phyloP scores from a whole-genome alignment of 2,888 invertebrate species.

The Acholoe squamosa region DNA sequence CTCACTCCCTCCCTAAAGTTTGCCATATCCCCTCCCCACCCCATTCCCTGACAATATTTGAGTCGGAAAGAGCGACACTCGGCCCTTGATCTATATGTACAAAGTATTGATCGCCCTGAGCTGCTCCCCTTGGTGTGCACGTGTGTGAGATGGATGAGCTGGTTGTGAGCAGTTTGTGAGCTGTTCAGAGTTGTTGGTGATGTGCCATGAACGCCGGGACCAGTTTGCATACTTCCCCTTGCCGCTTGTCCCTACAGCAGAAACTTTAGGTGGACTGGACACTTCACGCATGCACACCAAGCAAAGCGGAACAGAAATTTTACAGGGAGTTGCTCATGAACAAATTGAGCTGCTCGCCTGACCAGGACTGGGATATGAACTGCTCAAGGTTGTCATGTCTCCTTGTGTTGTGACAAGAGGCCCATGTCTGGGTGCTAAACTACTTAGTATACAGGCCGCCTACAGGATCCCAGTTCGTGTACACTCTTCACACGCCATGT shows the following conservation, averaged over 20 bases:
- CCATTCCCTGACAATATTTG: background rate
- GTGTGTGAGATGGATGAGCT: slow-evolving; percentile 27
- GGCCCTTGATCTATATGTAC: background rate
- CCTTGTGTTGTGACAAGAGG: background rate
- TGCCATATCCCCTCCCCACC: background rate
- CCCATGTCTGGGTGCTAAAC: background rate
- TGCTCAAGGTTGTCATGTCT: background rate
- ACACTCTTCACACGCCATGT: background rate
- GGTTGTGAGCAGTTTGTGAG: slow-evolving; percentile 11
- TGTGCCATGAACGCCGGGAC: background rate
- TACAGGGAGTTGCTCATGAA: background rate
- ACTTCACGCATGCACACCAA: background rate
- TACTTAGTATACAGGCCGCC: background rate
- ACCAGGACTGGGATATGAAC: background rate
- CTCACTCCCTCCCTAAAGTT: slow-evolving; percentile 6
- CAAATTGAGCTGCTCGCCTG: background rate
- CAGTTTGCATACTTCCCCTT: background rate
- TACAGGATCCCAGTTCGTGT: background rate
- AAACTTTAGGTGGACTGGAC: slow-evolving; percentile 10
- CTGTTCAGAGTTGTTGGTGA: background rate
- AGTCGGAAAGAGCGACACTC: background rate
- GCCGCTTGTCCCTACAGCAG: background rate
- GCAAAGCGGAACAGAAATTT: background rate
- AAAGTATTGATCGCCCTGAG: background rate
- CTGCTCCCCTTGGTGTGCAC: background rate